Evolutionary conservation across 2,113 vertebrate species (phyloP).

Genomic region (Centropus bengalensis): DNA sequence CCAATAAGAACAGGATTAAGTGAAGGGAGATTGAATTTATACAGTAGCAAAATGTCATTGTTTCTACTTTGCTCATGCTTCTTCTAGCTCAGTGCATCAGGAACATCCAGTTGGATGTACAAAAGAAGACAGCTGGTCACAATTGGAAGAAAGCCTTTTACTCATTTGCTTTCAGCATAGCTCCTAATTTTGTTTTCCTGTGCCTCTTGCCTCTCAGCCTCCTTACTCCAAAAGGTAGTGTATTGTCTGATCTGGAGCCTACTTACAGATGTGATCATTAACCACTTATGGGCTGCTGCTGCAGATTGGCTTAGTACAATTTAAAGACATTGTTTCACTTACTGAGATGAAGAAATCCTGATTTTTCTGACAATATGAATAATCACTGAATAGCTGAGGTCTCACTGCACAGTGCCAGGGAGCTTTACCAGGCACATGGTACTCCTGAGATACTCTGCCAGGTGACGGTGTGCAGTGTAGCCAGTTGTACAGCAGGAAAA

Average conservation of each 20-base stretch:
- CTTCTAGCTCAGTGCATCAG: conserved; percentile 61
- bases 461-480: fast-evolving
- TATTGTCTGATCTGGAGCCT: conserved; percentile 22
- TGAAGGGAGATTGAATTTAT: conserved; percentile 74
- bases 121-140: conserved; percentile 68
- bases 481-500: neutral
- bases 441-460: neutral
- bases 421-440: neutral
- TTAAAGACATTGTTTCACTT: neutral
- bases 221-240: conserved; percentile 27
- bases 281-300: conserved; percentile 27
- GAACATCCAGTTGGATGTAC: conserved; percentile 65
- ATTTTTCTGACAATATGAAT: neutral
- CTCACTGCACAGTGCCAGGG: neutral
- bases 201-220: neutral
- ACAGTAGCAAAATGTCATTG: conserved; percentile 80
- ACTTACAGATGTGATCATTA: conserved; percentile 55
- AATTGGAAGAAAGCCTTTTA: conserved; percentile 65
- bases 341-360: neutral
- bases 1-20: conserved; percentile 79
- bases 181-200: conserved; percentile 60
- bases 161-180: conserved; percentile 30
- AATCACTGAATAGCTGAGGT: fast-evolving
- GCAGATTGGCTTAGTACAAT: neutral
- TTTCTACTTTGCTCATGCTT: conserved; percentile 68